A percentile compares a stretch with the other conserved stretches of the same genome.
These are phyloP conservation scores for Neoitamus cyanurus DNA, from an alignment of 2,888 invertebrate genomes.

Conservation along the genomic window DNA sequence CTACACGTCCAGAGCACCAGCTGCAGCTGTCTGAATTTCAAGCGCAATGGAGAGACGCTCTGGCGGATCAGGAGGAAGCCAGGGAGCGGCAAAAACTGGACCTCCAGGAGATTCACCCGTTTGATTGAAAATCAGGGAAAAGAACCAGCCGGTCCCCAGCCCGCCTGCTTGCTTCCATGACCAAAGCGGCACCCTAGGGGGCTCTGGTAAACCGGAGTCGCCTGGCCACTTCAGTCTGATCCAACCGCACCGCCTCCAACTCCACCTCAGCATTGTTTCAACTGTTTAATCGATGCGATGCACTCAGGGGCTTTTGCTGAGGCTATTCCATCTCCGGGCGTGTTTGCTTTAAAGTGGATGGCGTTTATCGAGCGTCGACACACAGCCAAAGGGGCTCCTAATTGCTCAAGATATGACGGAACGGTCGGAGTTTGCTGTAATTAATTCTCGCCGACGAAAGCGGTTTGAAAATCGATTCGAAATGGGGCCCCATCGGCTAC, in stretches of 20 bases:
- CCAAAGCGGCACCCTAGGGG: neutral
- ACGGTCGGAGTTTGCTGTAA: neutral
- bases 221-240: neutral
- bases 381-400: neutral
- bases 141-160: neutral
- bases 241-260: neutral
- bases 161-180: neutral
- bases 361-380: neutral
- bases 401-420: conserved; percentile 10
- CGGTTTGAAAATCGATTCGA: neutral
- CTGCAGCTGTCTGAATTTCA: neutral
- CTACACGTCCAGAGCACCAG: neutral
- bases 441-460: neutral
- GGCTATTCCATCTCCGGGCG: neutral
- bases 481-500: neutral
- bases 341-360: conserved; percentile 35
- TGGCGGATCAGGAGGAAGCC: neutral
- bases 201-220: neutral
- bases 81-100: conserved; percentile 9
- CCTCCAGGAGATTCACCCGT: neutral
- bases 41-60: neutral
- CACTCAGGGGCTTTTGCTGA: neutral
- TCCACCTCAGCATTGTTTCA: neutral
- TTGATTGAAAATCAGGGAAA: conserved; percentile 41
- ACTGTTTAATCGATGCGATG: conserved; percentile 22